Percentiles rank a stretch among this genome's conserved stretches.
phyloP scores from a whole-genome alignment of 1,140 invertebrate species.

The Ceratina australensis region DNA sequence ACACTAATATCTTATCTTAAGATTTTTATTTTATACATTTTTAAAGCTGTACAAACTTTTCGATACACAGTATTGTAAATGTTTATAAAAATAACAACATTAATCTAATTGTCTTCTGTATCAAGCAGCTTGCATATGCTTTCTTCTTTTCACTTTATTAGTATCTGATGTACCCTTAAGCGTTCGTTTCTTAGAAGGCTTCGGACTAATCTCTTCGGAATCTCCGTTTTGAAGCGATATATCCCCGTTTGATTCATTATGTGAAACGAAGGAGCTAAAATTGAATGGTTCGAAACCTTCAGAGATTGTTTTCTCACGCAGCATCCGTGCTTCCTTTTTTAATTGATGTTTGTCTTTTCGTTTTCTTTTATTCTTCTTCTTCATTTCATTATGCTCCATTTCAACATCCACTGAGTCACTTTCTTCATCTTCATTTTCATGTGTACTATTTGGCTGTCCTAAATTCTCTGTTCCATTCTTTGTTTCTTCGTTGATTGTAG shows the following conservation, averaged over 20 bases:
- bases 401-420: neutral
- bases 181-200: slow-evolving; percentile 55
- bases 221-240: slow-evolving; percentile 53
- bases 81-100: slow-evolving; percentile 58
- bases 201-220: slow-evolving; percentile 18
- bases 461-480: slow-evolving; percentile 1
- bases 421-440: slow-evolving; percentile 14
- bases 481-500: neutral
- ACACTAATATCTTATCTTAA: neutral
- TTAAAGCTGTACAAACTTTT: slow-evolving; percentile 43
- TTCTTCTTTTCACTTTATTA: slow-evolving; percentile 65
- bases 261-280: slow-evolving; percentile 61
- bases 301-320: slow-evolving; percentile 73
- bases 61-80: slow-evolving; percentile 48
- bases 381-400: slow-evolving; percentile 22
- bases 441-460: neutral
- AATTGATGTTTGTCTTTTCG: slow-evolving; percentile 74
- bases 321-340: slow-evolving; percentile 77
- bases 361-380: slow-evolving; percentile 70
- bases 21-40: slow-evolving; percentile 41
- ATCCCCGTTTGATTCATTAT: slow-evolving; percentile 32
- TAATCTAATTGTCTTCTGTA: slow-evolving; percentile 14
- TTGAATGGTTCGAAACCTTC: slow-evolving; percentile 70
- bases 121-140: slow-evolving; percentile 39
- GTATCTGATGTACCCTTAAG: slow-evolving; percentile 33